phyloP scores from a whole-genome alignment of 2,113 vertebrate species.

The Fulica atra region DNA sequence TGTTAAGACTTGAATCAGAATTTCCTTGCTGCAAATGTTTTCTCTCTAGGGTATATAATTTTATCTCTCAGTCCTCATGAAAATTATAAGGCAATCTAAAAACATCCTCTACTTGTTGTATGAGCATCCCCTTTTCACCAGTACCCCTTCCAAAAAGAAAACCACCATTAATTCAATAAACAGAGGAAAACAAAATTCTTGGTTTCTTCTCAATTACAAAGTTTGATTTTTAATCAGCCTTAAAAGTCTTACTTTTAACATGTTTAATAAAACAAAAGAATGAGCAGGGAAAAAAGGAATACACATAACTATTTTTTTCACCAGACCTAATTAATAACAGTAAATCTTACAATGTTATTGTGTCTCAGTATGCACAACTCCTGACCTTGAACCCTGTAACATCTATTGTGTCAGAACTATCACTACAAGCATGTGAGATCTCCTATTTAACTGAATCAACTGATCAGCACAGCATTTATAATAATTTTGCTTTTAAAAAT shows the following conservation, averaged over 20 bases:
- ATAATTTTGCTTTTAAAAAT: constrained; percentile 66
- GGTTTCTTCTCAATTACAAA: neutral
- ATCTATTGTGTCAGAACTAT: neutral
- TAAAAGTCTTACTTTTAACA: neutral
- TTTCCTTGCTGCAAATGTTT: neutral
- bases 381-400: neutral
- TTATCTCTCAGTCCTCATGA: neutral
- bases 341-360: constrained; percentile 3
- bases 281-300: constrained; percentile 23
- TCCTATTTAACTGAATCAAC: constrained; percentile 51
- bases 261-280: constrained; percentile 33
- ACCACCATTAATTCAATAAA: constrained; percentile 6
- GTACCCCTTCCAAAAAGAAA: neutral
- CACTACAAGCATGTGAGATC: neutral
- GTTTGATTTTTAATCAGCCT: constrained; percentile 33
- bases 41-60: neutral
- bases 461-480: constrained; percentile 37
- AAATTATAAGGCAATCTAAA: neutral
- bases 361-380: neutral
- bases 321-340: constrained; percentile 12
- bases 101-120: neutral
- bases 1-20: neutral
- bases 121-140: neutral
- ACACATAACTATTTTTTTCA: neutral
- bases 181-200: neutral